Conservation (phyloP, 2,888 invertebrate species). For the Biston betularia region DNA sequence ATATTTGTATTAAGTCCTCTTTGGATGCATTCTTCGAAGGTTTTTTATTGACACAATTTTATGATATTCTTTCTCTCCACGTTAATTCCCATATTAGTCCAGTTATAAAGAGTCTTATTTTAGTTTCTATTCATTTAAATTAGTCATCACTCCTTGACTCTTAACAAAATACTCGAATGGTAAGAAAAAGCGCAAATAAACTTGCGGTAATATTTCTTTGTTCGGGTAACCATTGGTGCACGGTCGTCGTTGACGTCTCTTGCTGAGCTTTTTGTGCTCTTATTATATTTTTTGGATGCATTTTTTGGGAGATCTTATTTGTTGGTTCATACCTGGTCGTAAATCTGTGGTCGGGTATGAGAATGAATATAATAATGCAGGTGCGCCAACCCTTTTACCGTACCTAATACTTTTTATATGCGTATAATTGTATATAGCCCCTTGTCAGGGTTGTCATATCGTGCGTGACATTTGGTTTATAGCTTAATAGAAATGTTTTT, state of each 20-base stretch:
- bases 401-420: slow-evolving; percentile 42
- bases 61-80: slow-evolving; percentile 52
- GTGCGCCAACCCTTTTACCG: slow-evolving; percentile 77
- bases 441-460: slow-evolving; percentile 39
- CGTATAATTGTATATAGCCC: slow-evolving; percentile 47
- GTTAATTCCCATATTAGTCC: slow-evolving; percentile 33
- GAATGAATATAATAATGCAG: slow-evolving; percentile 73
- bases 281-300: slow-evolving; percentile 82
- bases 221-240: slow-evolving; percentile 79
- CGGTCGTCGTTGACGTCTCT: slow-evolving; percentile 76
- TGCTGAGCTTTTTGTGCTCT: slow-evolving; percentile 81
- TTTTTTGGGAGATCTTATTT: slow-evolving; percentile 83
- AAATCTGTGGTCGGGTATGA: slow-evolving; percentile 76
- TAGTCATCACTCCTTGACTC: slow-evolving; percentile 34
- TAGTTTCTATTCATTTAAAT: slow-evolving; percentile 35
- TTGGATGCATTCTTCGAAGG: slow-evolving; percentile 50
- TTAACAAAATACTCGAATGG: slow-evolving; percentile 52
- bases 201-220: slow-evolving; percentile 82
- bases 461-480: slow-evolving; percentile 35
- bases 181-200: slow-evolving; percentile 68
- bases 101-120: slow-evolving; percentile 39
- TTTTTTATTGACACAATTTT: slow-evolving; percentile 64
- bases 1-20: slow-evolving; percentile 71
- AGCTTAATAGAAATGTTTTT: slow-evolving; percentile 30
- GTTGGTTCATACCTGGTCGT: slow-evolving; percentile 82